These are phyloP conservation scores for Tachysurus fulvidraco DNA, from an alignment of 2,113 vertebrate species.

Conservation along the genomic window DNA sequence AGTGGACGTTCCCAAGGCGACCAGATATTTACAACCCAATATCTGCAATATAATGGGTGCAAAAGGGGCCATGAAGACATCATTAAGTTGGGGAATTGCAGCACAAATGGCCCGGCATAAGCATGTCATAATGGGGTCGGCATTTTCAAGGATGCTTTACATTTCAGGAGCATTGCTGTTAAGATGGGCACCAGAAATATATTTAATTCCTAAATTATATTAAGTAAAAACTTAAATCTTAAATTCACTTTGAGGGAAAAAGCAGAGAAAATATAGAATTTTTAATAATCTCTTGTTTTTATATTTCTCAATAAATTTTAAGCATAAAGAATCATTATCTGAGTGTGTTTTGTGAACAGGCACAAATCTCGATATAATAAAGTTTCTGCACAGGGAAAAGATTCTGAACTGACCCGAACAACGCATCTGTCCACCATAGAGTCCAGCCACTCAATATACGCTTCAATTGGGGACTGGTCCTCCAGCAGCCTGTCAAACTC, in stretches of 20 bases:
- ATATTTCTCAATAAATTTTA: not conserved
- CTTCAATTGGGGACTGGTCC: constrained; percentile 96
- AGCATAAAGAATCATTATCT: not conserved
- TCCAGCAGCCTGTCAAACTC: constrained; percentile 96
- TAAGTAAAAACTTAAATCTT: not conserved
- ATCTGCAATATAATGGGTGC: constrained; percentile 76
- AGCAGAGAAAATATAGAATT: not conserved
- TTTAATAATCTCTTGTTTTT: not conserved
- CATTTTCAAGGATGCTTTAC: constrained; percentile 45
- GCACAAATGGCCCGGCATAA: constrained; percentile 56
- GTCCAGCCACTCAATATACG: constrained; percentile 97
- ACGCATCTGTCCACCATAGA: constrained; percentile 98
- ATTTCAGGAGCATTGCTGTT: constrained; percentile 10
- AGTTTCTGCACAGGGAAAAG: not conserved
- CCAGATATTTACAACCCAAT: constrained; percentile 77
- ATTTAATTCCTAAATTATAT: not conserved
- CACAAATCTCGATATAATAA: not conserved
- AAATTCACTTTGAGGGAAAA: not conserved
- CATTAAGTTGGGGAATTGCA: constrained; percentile 74
- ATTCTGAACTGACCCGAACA: constrained; percentile 85
- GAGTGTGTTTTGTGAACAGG: not conserved
- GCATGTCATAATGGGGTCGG: constrained; percentile 49
- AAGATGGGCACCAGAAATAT: not conserved
- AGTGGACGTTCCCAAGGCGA: constrained; percentile 69
- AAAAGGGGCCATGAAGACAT: constrained; percentile 79